Evolutionary conservation across 2,113 vertebrate genomes (phyloP).

Genomic region (Lophotis ruficrista): DNA sequence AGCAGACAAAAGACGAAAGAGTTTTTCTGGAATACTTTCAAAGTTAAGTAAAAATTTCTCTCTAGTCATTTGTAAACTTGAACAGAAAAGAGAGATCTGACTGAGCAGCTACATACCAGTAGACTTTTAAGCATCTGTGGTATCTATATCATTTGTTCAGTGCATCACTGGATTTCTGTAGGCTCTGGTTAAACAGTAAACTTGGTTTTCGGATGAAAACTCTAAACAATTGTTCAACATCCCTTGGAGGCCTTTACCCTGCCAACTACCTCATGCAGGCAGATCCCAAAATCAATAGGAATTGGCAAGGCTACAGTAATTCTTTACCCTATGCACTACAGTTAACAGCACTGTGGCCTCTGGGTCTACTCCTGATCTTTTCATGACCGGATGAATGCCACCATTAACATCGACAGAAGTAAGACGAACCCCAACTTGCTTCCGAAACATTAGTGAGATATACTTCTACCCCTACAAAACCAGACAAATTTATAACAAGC

Average conservation of each 20-base stretch:
- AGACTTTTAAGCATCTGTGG: background rate
- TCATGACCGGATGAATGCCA: background rate
- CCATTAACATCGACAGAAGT: background rate
- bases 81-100: background rate
- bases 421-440: background rate
- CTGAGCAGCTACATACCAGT: background rate
- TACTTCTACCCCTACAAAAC: background rate
- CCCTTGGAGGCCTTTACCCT: background rate
- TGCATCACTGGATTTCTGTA: background rate
- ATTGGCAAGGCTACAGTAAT: background rate
- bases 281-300: background rate
- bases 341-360: background rate
- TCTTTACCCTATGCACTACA: background rate
- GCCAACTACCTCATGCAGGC: background rate
- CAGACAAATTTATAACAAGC: background rate
- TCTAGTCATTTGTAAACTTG: background rate
- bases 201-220: background rate
- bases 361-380: background rate
- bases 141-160: background rate
- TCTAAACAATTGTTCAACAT: background rate
- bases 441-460: background rate
- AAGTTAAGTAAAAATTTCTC: background rate
- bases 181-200: background rate
- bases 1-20: background rate
- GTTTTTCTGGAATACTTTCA: background rate